A percentile compares a stretch with the other conserved stretches of the same genome.
phyloP scores from a whole-genome alignment of 2,888 invertebrate genomes.

The Hypomecis punctinalis region DNA sequence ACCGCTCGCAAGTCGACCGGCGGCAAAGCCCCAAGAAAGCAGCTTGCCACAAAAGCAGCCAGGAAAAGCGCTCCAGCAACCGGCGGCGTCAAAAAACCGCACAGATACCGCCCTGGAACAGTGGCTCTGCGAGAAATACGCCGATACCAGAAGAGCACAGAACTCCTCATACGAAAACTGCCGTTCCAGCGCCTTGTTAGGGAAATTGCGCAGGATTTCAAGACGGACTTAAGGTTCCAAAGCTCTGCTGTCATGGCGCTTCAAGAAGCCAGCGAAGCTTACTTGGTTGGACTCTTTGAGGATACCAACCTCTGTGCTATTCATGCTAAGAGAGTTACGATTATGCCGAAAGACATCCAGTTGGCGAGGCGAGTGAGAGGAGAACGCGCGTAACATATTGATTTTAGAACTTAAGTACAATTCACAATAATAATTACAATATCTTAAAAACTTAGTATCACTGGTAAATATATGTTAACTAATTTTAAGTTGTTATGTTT shows the following conservation, averaged over 20 bases:
- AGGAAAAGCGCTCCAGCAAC: conserved; percentile 90
- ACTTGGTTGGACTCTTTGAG: conserved; percentile 89
- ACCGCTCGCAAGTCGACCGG: conserved; percentile 90
- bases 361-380: conserved; percentile 70
- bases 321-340: conserved; percentile 84
- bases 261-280: conserved; percentile 86
- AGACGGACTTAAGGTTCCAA: conserved; percentile 89
- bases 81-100: conserved; percentile 90
- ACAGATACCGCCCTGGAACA: conserved; percentile 88
- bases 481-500: neutral
- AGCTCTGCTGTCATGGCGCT: conserved; percentile 89
- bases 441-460: too few relatives aligned
- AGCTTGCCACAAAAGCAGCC: conserved; percentile 89
- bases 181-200: conserved; percentile 90
- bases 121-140: conserved; percentile 89
- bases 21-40: conserved; percentile 90
- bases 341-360: conserved; percentile 76
- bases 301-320: conserved; percentile 92
- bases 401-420: too few relatives aligned
- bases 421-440: too few relatives aligned
- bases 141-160: conserved; percentile 90
- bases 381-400: conserved; percentile 64
- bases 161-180: conserved; percentile 88
- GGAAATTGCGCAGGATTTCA: conserved; percentile 91
- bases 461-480: neutral